phyloP scores from a whole-genome alignment of 2,113 vertebrate genomes.

The Barbus barbus region DNA sequence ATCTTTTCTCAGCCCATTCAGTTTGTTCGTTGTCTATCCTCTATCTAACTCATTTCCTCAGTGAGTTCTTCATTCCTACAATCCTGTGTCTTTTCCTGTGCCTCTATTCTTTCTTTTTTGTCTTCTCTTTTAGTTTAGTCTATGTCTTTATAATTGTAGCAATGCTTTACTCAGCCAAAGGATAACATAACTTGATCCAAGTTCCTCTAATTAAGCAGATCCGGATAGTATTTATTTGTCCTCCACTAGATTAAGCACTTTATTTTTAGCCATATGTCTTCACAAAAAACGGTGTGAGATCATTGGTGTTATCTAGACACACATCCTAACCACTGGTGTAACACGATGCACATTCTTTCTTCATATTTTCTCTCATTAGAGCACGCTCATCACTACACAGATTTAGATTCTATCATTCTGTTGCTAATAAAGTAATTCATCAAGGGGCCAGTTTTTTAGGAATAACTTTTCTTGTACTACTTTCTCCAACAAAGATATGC shows the following conservation, averaged over 20 bases:
- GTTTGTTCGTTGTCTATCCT: neutral
- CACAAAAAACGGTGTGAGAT: slow-evolving; percentile 6
- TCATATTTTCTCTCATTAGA: slow-evolving; percentile 20
- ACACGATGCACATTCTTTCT: slow-evolving; percentile 36
- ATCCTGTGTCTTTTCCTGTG: neutral
- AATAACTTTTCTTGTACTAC: neutral
- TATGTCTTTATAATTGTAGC: neutral
- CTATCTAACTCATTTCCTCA: neutral
- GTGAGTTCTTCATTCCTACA: neutral
- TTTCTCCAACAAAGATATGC: neutral
- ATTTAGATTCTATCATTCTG: slow-evolving; percentile 47
- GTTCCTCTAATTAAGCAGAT: slow-evolving; percentile 17
- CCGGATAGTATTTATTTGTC: slow-evolving; percentile 9
- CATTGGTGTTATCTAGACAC: neutral
- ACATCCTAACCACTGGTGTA: neutral
- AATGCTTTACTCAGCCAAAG: slow-evolving; percentile 1
- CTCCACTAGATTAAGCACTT: neutral
- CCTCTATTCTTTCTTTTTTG: slow-evolving; percentile 13
- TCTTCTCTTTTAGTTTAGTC: slow-evolving; percentile 3
- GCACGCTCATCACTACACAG: slow-evolving; percentile 42
- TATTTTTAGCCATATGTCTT: slow-evolving; percentile 20
- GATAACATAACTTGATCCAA: neutral
- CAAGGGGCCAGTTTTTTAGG: neutral
- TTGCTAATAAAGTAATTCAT: slow-evolving; percentile 22
- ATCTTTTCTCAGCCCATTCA: slow-evolving; percentile 14